Evolutionary conservation across 2,888 invertebrate genomes (phyloP), one percentile per base, ranked within the genome.

Genomic region (Autographa pulchrina): DNA sequence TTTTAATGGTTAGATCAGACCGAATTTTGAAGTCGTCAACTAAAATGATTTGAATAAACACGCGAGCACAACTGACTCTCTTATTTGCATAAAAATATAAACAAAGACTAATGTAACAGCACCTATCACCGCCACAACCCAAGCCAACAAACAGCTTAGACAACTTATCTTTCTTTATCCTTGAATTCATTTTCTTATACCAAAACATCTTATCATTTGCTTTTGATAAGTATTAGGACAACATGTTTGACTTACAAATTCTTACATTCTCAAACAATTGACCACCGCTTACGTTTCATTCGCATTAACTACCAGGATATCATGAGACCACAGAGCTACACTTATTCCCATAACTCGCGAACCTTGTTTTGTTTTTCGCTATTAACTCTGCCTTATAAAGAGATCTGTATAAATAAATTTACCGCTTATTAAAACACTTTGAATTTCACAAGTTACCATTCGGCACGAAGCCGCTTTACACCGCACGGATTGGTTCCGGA

Each of bases 361-460:
- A 14, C 20, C 14, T 35, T 18, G 38, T 59, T 63, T 52, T 54
- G 61, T 64, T 43, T 13, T 14, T 25, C 31, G 80, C 85, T 87
- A 88, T 88, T 88, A 88, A 86, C 82, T 84, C 83, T 78, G 65
- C 87, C 86, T 68, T 86, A 85, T 84, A 90, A 69, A 87, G 87
- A 59, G 65, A 41, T 70, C 66, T 70, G 70, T 80, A 83, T 90
- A 90, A 90, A 89, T 90, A 82, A 90, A 92, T 92, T 92, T 90
- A 84, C 85, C 92, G 92, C 90, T 91, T 92, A 91, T 92, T 92
- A 92, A 91, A 92, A 88, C 90, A 87, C 88, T 90, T 91, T 77
- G 88, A 90, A 91, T 91, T 88, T 89, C 87, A 87, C 87, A 88
- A 86, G 83, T 85, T 80, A 83, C 83, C 87, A 81, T 78, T 82